Evolutionary conservation across 2,797 vertebrate genomes (phyloP).

Genomic region (Phalanger gymnotis): DNA sequence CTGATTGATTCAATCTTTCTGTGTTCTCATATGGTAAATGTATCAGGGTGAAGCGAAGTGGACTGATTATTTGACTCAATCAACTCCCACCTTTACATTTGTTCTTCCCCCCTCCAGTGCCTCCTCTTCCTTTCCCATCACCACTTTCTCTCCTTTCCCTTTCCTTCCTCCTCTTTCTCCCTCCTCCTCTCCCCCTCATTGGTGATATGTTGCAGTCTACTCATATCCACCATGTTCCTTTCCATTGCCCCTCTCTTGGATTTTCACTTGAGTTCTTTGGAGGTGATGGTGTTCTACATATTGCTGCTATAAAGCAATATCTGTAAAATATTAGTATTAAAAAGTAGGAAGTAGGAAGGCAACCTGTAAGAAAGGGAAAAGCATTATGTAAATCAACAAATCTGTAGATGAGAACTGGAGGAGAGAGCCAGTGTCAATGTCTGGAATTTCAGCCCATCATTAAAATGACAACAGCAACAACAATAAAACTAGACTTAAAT

Average conservation of each 20-base stretch:
- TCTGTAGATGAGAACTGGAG: neutral
- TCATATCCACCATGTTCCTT: neutral
- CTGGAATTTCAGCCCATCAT: neutral
- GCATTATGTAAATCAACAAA: neutral
- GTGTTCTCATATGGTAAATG: neutral
- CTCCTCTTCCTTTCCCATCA: too few species aligned
- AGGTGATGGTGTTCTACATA: neutral
- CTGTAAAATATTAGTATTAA: neutral
- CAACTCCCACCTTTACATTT: neutral
- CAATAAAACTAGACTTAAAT: neutral
- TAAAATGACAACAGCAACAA: too few species aligned
- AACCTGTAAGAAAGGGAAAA: neutral
- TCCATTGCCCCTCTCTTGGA: neutral
- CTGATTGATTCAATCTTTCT: neutral
- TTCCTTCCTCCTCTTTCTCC: neutral
- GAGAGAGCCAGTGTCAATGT: neutral
- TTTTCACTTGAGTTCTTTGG: neutral
- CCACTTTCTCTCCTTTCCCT: neutral
- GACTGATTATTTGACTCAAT: neutral
- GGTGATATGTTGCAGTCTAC: neutral
- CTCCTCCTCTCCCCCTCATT: fast-evolving
- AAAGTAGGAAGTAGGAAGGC: neutral
- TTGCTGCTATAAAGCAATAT: neutral
- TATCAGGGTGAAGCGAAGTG: neutral
- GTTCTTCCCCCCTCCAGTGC: neutral